Percentiles rank a stretch among this genome's conserved stretches.
These are phyloP conservation scores for Myxocyprinus asiaticus DNA, from an alignment of 2,113 vertebrate species.

Conservation along the genomic window DNA sequence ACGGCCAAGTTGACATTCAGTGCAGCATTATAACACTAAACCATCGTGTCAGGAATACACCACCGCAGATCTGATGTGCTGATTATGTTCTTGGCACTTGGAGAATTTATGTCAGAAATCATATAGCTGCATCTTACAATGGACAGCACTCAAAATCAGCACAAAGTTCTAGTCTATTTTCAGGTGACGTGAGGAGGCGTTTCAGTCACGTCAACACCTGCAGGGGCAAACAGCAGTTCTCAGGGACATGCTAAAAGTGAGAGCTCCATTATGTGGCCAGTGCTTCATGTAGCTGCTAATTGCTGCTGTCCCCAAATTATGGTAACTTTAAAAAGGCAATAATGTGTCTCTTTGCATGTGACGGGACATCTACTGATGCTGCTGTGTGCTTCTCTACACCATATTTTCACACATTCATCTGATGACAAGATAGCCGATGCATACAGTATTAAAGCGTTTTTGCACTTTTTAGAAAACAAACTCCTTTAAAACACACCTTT, in stretches of 20 bases:
- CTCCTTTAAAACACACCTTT: too few relatives aligned
- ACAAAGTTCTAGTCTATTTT: not conserved
- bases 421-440: too few relatives aligned
- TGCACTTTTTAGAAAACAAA: too few relatives aligned
- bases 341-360: not conserved
- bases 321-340: not conserved
- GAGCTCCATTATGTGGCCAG: too few relatives aligned
- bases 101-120: not conserved
- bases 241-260: too few relatives aligned
- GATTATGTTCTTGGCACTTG: not conserved
- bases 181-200: not conserved
- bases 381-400: too few relatives aligned
- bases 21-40: constrained; percentile 8
- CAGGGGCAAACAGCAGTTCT: constrained; percentile 5
- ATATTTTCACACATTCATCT: not conserved
- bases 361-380: not conserved
- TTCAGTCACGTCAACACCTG: not conserved
- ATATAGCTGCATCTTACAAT: not conserved
- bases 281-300: not conserved
- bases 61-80: not conserved
- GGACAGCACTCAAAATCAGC: not conserved
- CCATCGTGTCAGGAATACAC: constrained; percentile 3
- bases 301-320: not conserved
- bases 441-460: too few relatives aligned
- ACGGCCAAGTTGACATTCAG: constrained; percentile 20